Evolutionary conservation across 2,113 vertebrate genomes (phyloP).

Genomic region (Melanerpes formicivorus): DNA sequence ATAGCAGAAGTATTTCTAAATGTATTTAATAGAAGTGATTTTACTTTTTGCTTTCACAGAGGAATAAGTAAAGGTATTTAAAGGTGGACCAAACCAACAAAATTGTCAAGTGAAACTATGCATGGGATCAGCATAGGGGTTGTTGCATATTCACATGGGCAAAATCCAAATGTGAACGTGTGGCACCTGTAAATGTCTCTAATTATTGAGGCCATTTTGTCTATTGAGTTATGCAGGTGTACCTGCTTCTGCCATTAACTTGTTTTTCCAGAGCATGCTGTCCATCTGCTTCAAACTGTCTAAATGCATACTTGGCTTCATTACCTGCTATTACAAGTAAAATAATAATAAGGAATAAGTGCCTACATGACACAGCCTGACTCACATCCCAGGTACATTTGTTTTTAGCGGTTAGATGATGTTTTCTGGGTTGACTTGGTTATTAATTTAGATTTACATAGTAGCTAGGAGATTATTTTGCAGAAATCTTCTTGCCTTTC

Average conservation of each 20-base stretch:
- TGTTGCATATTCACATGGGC: neutral
- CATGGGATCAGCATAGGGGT: neutral
- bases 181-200: neutral
- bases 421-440: neutral
- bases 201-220: neutral
- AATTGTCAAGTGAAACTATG: neutral
- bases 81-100: neutral
- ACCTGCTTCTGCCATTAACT: slow-evolving; percentile 11
- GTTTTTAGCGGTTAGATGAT: neutral
- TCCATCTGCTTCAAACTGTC: slow-evolving; percentile 11
- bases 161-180: neutral
- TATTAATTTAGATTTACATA: neutral
- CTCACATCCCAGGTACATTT: neutral
- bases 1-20: neutral
- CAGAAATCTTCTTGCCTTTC: neutral
- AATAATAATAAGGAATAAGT: slow-evolving; percentile 12
- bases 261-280: neutral
- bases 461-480: neutral
- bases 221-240: neutral
- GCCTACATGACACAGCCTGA: neutral
- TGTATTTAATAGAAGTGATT: neutral
- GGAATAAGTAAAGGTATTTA: neutral
- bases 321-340: slow-evolving; percentile 15
- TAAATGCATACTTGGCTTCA: neutral
- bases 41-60: slow-evolving; percentile 24